Conservation (phyloP, 2,797 vertebrate genomes). For the Falco berigora region DNA sequence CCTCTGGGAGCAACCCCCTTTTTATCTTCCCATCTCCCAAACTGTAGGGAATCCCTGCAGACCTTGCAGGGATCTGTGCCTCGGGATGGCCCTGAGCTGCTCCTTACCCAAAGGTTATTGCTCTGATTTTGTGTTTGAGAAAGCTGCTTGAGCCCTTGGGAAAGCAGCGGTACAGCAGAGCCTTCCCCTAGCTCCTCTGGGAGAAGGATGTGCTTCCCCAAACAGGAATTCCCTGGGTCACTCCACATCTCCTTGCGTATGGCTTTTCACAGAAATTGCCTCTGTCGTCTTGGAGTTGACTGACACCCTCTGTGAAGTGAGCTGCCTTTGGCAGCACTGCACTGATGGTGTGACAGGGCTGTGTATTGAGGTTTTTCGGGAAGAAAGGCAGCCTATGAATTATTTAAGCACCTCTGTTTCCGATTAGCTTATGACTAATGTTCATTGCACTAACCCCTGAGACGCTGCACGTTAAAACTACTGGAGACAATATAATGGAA, state of each 20-base stretch:
- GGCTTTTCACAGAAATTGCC: neutral
- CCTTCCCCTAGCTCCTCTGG: neutral
- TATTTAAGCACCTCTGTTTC: conserved; percentile 51
- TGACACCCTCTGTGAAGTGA: conserved; percentile 2
- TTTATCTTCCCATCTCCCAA: neutral
- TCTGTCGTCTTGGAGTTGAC: neutral
- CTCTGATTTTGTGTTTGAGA: neutral
- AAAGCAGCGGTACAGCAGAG: neutral
- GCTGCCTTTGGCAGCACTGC: neutral
- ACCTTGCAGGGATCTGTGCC: neutral
- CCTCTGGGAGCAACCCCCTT: neutral
- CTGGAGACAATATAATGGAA: conserved; percentile 31
- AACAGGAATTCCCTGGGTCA: neutral
- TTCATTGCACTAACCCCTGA: conserved; percentile 9
- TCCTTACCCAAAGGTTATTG: neutral
- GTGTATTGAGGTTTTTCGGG: neutral
- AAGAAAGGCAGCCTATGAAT: conserved; percentile 29
- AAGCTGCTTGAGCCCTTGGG: neutral
- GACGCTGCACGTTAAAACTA: neutral
- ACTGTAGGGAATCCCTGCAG: neutral
- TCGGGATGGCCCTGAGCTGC: neutral
- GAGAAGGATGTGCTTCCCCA: neutral
- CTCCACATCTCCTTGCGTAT: neutral
- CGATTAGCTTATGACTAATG: conserved; percentile 38
- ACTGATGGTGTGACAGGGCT: neutral